Evolutionary conservation across 2,888 invertebrate genomes (phyloP), one percentile per base, ranked within the genome.

Genomic region (Nemotelus nigrinus): DNA sequence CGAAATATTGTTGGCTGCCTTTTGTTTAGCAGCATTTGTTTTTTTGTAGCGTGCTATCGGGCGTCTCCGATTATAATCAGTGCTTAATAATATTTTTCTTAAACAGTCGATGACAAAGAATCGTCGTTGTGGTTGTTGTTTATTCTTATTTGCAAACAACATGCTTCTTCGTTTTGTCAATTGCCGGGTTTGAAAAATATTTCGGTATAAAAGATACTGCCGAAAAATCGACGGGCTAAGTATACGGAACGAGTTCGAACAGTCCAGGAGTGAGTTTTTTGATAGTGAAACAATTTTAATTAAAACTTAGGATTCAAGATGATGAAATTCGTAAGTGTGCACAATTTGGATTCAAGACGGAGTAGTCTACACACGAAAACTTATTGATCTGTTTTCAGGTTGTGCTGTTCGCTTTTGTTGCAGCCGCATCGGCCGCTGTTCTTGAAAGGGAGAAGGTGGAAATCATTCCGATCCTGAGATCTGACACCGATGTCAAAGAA

Each of bases 381-480:
- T 55, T 10, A 57, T 8, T 44, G 45, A 10, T 76, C 55, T 53
- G 2, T 25, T 50, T 60, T 55, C 80, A 78, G 78, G 79, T 79
- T 10, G 68, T 63, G 58, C 77, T 81, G 7, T 77, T 65, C n/a
- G 79, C 79, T 43, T 78, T 71, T 53, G 71, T 60, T 81, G 80
- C 55, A 82, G 82, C 0, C 82, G 83, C 78, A 82, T 83, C 64
- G 83, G 81, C 71, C 85, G 85, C 76, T 85, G 84, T 25, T 86
- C 83, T 76, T 25, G 43, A 10, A 3, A 7, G 6, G 4, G 58
- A 68, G 44, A 55, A 65, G 65, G 60, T 60, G 47, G 82, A 81
- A 48, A 77, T 83, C 2, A 81, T 86, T 60, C 81, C 83, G 44
- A 86, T 86, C 70, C 55, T 86, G 47, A 85, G 84, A n/a, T 84